phyloP scores from a whole-genome alignment of 2,113 vertebrate species.

The Ardeotis arabs region DNA sequence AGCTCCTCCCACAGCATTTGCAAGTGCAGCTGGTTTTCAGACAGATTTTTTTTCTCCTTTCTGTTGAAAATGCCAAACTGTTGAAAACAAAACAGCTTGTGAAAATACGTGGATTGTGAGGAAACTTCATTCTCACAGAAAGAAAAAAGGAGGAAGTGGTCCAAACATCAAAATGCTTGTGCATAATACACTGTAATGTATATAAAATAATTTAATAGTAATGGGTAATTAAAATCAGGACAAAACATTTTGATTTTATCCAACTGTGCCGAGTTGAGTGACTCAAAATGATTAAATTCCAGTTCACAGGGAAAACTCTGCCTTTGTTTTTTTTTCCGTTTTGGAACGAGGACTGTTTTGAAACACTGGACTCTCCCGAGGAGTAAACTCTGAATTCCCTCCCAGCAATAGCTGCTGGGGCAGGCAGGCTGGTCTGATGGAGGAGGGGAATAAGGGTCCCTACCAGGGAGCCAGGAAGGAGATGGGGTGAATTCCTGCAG shows the following conservation, averaged over 20 bases:
- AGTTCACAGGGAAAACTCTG: conserved; percentile 24
- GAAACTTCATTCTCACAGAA: conserved; percentile 52
- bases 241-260: conserved; percentile 62
- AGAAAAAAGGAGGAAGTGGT: conserved; percentile 61
- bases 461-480: not conserved
- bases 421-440: not conserved
- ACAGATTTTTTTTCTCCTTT: not conserved
- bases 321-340: not conserved
- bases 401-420: not conserved
- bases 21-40: conserved; percentile 65
- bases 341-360: conserved; percentile 15
- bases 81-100: conserved; percentile 66
- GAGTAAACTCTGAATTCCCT: not conserved
- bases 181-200: conserved; percentile 57
- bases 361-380: not conserved
- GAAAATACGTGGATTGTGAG: conserved; percentile 41
- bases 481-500: not conserved
- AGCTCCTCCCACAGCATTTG: conserved; percentile 29
- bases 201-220: conserved; percentile 69
- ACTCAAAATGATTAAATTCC: conserved; percentile 50
- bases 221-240: conserved; percentile 71
- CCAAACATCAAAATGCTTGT: conserved; percentile 65
- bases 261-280: conserved; percentile 23
- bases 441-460: not conserved
- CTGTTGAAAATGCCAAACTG: conserved; percentile 52